A percentile compares a stretch with the other conserved stretches of the same genome.
Conservation (phyloP, 92 coral and sea anemone species). For the Anthopleura xanthogrammica region DNA sequence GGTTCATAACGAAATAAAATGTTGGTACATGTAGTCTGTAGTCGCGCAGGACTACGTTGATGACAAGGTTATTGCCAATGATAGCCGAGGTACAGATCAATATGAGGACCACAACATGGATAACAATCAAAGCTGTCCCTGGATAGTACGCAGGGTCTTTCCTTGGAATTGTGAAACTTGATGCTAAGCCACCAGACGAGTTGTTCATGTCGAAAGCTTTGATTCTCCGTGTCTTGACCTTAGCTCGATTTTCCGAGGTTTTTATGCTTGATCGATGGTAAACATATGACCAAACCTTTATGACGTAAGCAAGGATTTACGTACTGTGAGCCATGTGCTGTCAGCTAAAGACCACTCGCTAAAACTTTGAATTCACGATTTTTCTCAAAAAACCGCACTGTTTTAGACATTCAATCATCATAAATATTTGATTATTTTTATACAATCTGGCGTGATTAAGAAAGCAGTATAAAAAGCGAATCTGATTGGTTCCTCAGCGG, state of each 20-base stretch:
- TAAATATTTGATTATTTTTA: not conserved
- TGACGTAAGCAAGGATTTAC: not conserved
- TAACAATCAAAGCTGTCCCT: slow-evolving; percentile 6
- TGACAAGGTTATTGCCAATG: slow-evolving; percentile 45
- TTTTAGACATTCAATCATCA: not conserved
- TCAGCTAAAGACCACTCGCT: not conserved
- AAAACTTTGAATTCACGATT: not conserved
- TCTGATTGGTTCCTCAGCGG: not conserved
- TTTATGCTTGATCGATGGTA: not conserved
- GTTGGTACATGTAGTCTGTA: slow-evolving; percentile 53
- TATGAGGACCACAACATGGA: slow-evolving; percentile 32
- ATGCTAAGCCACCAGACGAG: not conserved
- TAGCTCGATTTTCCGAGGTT: not conserved
- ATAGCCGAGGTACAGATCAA: slow-evolving; percentile 36
- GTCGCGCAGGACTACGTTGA: slow-evolving; percentile 43
- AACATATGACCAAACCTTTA: not conserved
- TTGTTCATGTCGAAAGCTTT: slow-evolving; percentile 5
- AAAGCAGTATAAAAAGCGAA: no score
- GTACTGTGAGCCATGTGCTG: not conserved
- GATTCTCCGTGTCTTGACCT: not conserved
- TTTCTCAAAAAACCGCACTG: not conserved
- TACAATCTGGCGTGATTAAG: no score
- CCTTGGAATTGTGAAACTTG: not conserved
- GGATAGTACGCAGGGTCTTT: slow-evolving; percentile 15
- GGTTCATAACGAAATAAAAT: slow-evolving; percentile 52